phyloP scores from a whole-genome alignment of 2,797 vertebrate species.

The Cyprinodon diabolis region DNA sequence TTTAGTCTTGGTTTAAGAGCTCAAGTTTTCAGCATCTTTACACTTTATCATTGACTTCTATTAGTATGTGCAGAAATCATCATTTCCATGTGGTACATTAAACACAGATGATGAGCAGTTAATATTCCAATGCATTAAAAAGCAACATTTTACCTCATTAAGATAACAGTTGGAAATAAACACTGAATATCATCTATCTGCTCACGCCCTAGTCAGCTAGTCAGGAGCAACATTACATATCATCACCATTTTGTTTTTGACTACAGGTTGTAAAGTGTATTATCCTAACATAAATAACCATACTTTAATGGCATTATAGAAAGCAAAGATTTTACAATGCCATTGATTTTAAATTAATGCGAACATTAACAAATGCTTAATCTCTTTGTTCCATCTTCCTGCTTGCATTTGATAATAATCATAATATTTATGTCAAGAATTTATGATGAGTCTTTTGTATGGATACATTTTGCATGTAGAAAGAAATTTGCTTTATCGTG shows the following conservation, averaged over 20 bases:
- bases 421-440: not conserved
- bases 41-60: too few species aligned
- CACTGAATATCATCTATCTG: not conserved
- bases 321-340: not conserved
- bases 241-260: not conserved
- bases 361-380: too few species aligned
- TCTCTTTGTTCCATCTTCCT: not conserved
- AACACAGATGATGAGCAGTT: conserved; percentile 6
- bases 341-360: not conserved
- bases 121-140: conserved; percentile 1
- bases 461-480: not conserved
- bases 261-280: conserved; percentile 1
- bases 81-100: not conserved
- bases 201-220: not conserved
- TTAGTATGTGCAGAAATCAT: not conserved
- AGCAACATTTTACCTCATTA: conserved; percentile 8
- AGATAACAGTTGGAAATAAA: not conserved
- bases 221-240: conserved; percentile 5
- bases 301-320: not conserved
- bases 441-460: not conserved
- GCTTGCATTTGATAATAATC: not conserved
- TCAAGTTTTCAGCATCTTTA: too few species aligned
- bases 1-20: too few species aligned
- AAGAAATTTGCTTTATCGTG: not conserved
- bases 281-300: not conserved